Conservation (phyloP, 2,797 vertebrate species). For the Macropus fuliginosus region DNA sequence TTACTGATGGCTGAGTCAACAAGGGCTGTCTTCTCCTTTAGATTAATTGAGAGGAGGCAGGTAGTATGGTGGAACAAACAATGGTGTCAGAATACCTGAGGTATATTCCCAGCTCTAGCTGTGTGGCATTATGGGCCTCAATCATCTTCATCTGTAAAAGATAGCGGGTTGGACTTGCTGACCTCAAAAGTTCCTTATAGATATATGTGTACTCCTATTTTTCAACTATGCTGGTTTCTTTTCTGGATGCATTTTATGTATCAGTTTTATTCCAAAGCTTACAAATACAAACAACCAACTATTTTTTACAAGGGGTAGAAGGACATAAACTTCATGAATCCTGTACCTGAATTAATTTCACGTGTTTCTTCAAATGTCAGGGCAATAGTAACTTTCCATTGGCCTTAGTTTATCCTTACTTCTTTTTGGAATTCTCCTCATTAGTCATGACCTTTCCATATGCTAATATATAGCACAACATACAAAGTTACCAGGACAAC, state of each 20-base stretch:
- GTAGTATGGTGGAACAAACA: neutral
- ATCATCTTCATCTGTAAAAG: neutral
- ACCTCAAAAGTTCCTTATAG: neutral
- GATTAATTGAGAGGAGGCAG: neutral
- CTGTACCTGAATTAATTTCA: constrained; percentile 42
- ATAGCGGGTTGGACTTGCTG: neutral
- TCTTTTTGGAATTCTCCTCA: constrained; percentile 46
- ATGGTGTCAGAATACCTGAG: neutral
- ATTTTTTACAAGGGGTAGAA: neutral
- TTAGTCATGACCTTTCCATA: constrained; percentile 65
- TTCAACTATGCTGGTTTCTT: neutral
- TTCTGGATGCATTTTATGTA: neutral
- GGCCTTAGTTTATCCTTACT: constrained; percentile 23
- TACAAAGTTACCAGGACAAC: constrained; percentile 43
- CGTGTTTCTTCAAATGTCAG: constrained; percentile 56
- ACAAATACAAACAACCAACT: neutral
- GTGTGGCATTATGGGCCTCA: neutral
- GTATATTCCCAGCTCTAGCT: rapidly evolving
- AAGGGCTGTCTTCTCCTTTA: neutral
- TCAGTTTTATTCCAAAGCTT: neutral
- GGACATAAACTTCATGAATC: neutral
- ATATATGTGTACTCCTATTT: neutral
- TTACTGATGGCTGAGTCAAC: neutral
- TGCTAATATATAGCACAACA: constrained; percentile 18
- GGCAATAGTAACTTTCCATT: constrained; percentile 1